A percentile compares a stretch with the other conserved stretches of the same genome.
Evolutionary conservation across 1,140 invertebrate species (phyloP).

Genomic region (Eumeta japonica): DNA sequence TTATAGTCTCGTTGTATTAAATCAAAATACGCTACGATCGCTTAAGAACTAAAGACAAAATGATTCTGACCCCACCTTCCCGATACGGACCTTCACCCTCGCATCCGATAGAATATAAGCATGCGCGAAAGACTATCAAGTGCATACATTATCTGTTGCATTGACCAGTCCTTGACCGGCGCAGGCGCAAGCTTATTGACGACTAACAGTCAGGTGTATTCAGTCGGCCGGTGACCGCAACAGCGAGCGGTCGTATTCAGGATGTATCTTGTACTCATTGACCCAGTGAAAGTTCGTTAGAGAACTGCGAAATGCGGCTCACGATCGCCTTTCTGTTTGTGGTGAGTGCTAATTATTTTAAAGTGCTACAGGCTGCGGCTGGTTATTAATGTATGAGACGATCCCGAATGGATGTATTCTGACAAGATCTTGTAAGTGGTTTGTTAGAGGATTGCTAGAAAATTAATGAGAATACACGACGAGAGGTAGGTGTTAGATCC

Average conservation of each 20-base stretch:
- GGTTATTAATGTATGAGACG: no score
- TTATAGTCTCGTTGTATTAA: background rate
- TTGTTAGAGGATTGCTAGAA: background rate
- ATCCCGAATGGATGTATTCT: no score
- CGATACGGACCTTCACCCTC: background rate
- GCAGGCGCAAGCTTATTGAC: slow-evolving; percentile 9
- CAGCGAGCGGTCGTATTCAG: slow-evolving; percentile 26
- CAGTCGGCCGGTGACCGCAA: slow-evolving; percentile 36
- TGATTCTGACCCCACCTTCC: background rate
- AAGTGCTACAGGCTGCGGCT: no score
- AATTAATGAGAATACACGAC: background rate
- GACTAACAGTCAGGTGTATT: background rate
- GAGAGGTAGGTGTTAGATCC: no score
- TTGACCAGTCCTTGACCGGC: slow-evolving; percentile 33
- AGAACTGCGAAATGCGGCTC: slow-evolving; percentile 39
- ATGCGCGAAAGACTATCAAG: slow-evolving; percentile 13
- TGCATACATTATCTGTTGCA: slow-evolving; percentile 16
- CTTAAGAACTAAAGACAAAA: background rate
- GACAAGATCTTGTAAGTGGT: no score
- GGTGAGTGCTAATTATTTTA: slow-evolving; percentile 48
- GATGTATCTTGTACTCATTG: slow-evolving; percentile 31
- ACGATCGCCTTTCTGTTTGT: slow-evolving; percentile 51
- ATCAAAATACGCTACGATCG: background rate
- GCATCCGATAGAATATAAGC: no score
- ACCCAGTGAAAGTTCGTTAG: slow-evolving; percentile 51